Conservation (phyloP, 2,888 invertebrate genomes). For the Tenodera sinensis region DNA sequence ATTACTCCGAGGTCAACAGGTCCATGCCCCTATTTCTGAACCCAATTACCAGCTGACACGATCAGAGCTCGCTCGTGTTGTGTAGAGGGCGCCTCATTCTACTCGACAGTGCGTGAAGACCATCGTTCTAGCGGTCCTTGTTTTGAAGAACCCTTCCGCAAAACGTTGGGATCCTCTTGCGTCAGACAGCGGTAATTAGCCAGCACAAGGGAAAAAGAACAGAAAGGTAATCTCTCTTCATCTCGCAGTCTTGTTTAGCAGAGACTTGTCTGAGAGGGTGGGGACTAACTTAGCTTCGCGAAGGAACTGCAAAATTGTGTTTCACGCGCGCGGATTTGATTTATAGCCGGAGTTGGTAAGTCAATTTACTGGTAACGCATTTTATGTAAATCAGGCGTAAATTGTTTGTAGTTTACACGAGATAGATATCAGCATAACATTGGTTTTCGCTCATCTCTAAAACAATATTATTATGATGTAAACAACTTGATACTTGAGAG, state of each 20-base stretch:
- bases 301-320: neutral
- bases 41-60: too few relatives aligned
- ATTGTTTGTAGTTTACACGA: too few relatives aligned
- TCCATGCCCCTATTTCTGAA: too few relatives aligned
- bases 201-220: neutral
- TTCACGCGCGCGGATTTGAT: neutral
- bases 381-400: too few relatives aligned
- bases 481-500: too few relatives aligned
- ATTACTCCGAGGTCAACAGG: too few relatives aligned
- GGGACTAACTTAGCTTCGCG: neutral
- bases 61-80: too few relatives aligned
- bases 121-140: neutral
- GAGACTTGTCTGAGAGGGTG: neutral
- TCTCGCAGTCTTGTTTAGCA: neutral
- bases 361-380: too few relatives aligned
- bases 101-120: neutral
- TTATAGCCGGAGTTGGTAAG: too few relatives aligned
- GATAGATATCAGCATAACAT: too few relatives aligned
- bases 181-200: neutral
- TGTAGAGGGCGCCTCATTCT: neutral
- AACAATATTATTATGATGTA: too few relatives aligned
- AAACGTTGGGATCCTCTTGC: neutral
- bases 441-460: too few relatives aligned
- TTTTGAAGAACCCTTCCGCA: neutral
- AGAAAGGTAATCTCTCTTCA: neutral